phyloP scores from a whole-genome alignment of 2,113 vertebrate genomes.

The Myotis davidii region DNA sequence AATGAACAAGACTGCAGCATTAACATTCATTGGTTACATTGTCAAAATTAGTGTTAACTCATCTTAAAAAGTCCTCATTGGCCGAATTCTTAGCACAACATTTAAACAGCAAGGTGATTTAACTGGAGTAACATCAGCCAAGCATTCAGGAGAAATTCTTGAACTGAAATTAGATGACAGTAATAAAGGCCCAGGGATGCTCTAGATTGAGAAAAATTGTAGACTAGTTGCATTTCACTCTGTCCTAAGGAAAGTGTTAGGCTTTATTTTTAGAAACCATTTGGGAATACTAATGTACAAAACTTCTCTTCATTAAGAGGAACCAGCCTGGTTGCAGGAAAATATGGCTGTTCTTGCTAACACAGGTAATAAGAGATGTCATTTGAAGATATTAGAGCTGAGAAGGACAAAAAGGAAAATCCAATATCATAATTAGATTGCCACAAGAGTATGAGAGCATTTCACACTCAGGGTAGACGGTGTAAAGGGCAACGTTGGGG shows the following conservation, averaged over 20 bases:
- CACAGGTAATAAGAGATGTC: constrained; percentile 71
- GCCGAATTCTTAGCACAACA: background rate
- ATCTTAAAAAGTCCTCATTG: background rate
- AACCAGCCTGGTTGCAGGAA: constrained; percentile 40
- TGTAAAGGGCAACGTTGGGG: background rate
- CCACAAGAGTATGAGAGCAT: constrained; percentile 51
- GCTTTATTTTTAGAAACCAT: constrained; percentile 64
- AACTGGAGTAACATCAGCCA: background rate
- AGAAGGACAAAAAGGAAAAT: constrained; percentile 66
- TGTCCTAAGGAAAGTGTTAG: constrained; percentile 57
- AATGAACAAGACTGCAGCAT: background rate
- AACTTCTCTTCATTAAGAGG: constrained; percentile 68
- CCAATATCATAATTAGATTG: constrained; percentile 71
- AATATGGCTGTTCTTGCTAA: constrained; percentile 66
- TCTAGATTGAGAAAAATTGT: constrained; percentile 13
- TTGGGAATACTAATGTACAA: constrained; percentile 51
- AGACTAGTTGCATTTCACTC: constrained; percentile 59
- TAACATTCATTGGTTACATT: background rate
- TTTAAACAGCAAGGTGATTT: constrained; percentile 11
- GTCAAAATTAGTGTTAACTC: background rate
- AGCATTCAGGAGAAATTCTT: constrained; percentile 46
- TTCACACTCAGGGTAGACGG: constrained; percentile 51
- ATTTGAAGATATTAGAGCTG: constrained; percentile 72
- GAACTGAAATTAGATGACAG: constrained; percentile 43
- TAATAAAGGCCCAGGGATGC: constrained; percentile 37